Base-by-base conservation (phyloP, 1,140 invertebrate species). In the Chrysopa pallens region DNA sequence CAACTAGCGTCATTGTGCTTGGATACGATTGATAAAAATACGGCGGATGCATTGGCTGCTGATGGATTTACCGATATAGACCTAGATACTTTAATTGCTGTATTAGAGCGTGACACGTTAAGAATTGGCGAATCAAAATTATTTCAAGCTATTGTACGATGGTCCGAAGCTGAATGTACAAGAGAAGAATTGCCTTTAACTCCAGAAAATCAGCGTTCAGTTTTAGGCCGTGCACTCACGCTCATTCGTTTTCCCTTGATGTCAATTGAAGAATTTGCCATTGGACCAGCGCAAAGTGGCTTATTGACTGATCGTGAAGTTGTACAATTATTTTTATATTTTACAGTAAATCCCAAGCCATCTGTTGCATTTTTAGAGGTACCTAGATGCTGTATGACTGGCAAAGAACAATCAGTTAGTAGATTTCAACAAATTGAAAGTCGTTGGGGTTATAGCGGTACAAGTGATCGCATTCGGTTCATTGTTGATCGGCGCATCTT, bases 61-160 rank as follows among this genome's bases (percentile, higher is more conserved):
- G 88, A 92, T 59, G 81, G 81, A 14, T 93, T 93, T 56, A 78
- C 79, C 5, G 86, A 92, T 53, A 84, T 92, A 49, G 86, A 91
- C 61, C 68, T 79, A 43, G 79, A 85, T 38, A 90, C 85, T 0
- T 60, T 93, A 27, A 79, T 75, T 62, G 72, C 72, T 40, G 81
- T 92, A 12, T 61, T 93, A 13, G 75, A 84, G 60, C 71, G 88
- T 49, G 84, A 92, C 53, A 85, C 84, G 2, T 61, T 93, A 0
- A 67, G 81, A 15, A 83, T 91, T 29, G 63, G 78, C 50, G 88
- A 93, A 63, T 76, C 77, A 6, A 79, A 81, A 56, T 70, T 92
- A 41, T 92, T 89, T 56, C 67, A 81, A 50, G 80, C 74, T 36
- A 69, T 76, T 6, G 52, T 73, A 3, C 67, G 73, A 48, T 92